Conservation (phyloP, 2,888 invertebrate genomes). For the Drosophila mayaguana region DNA sequence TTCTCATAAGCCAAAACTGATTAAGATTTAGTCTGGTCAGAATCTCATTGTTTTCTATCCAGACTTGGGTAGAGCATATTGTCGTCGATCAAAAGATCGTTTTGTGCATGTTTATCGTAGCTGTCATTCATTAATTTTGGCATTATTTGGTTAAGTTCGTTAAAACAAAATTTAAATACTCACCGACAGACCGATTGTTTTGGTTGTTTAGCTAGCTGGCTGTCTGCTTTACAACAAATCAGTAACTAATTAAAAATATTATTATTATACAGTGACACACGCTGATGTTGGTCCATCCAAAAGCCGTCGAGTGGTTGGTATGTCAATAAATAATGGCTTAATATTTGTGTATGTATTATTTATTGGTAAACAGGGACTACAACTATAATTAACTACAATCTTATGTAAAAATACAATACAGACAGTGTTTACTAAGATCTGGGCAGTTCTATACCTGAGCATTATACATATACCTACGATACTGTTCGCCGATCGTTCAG, state of each 20-base stretch:
- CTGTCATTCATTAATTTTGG: constrained; percentile 53
- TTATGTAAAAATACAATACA: constrained; percentile 60
- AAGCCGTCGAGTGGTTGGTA: constrained; percentile 23
- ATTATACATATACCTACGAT: constrained; percentile 15
- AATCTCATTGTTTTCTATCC: neutral
- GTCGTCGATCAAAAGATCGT: constrained; percentile 16
- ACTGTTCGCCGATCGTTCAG: constrained; percentile 37
- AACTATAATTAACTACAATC: constrained; percentile 47
- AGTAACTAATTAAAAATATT: constrained; percentile 52
- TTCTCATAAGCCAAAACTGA: neutral
- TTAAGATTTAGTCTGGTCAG: neutral
- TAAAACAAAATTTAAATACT: constrained; percentile 60
- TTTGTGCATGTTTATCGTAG: neutral
- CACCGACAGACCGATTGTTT: constrained; percentile 22
- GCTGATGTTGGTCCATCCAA: constrained; percentile 32
- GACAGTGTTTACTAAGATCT: constrained; percentile 49
- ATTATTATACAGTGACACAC: constrained; percentile 40
- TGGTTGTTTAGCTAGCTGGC: constrained; percentile 12
- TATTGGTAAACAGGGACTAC: constrained; percentile 54
- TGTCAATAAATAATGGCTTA: constrained; percentile 37
- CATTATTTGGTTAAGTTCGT: constrained; percentile 52
- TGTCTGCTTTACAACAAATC: constrained; percentile 58
- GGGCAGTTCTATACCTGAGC: constrained; percentile 63
- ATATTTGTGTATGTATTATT: constrained; percentile 45
- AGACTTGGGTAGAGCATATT: constrained; percentile 22